Evolutionary conservation across 1,140 invertebrate genomes (phyloP), one percentile per base, ranked within the genome.

Genomic region (Augochlora pura): DNA sequence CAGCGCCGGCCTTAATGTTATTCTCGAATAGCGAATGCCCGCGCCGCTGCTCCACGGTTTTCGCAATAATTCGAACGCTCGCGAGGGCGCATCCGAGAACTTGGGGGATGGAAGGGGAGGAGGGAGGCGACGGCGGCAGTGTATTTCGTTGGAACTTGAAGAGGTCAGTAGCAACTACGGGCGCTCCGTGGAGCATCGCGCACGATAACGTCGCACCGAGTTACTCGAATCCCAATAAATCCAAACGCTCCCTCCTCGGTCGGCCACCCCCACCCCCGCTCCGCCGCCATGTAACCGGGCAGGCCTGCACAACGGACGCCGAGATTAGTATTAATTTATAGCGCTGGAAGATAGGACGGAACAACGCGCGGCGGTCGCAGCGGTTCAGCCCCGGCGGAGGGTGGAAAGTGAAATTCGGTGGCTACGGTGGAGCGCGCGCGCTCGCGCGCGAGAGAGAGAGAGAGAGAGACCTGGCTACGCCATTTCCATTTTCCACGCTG

Each of bases 311-410:
- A 76, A 77, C 83, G 71, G 67, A 42, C 82, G 27, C 64, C 77
- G 81, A 87, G 86, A 88, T 88, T 88, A 88, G 84, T 88, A 88
- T 88, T 88, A 88, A 88, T 88, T 88, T 88, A 88, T 87, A 88
- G 86, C 83, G 73, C 60, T 75, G 79, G 78, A 65, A 84, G 86
- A 87, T 87, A 86, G 82, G 85, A 86, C 77, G 74, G 81, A 86
- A 75, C 49, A 68, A 63, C 54, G 68, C 32, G 46, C 60, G 23
- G 67, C 14, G 49, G 81, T 52, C 63, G 70, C n/a, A 46, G 62
- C 32, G 65, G 8, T 67, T 67, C 23, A 63, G 74, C 42, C 42
- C 66, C 4, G 46, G 71, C 52, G 62, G 68, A 75, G 85, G 81
- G 73, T 83, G 85, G 80, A 87, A 87, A 87, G 85, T 87, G 85